Evolutionary conservation across 2,113 vertebrate species (phyloP).

Genomic region (Spheniscus mendiculus): DNA sequence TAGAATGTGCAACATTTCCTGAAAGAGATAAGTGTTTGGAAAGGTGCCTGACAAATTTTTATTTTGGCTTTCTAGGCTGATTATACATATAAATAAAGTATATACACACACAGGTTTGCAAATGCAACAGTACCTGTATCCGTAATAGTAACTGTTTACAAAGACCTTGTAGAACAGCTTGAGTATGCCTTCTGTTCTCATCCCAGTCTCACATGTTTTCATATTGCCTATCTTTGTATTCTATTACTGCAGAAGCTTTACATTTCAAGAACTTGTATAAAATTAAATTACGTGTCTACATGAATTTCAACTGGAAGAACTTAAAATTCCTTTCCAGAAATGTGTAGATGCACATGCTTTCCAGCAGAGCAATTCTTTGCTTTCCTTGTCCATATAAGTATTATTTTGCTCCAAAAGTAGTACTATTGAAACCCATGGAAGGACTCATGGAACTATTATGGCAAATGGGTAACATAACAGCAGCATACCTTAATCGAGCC

Average conservation of each 20-base stretch:
- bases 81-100: neutral
- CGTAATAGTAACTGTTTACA: neutral
- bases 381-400: neutral
- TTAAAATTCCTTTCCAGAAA: neutral
- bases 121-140: neutral
- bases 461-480: neutral
- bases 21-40: neutral
- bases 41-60: neutral
- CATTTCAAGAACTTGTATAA: neutral
- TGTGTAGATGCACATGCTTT: neutral
- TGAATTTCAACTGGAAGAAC: neutral
- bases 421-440: neutral
- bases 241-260: neutral
- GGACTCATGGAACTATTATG: neutral
- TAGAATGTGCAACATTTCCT: conserved; percentile 8
- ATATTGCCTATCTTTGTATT: neutral
- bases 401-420: neutral
- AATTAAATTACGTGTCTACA: neutral
- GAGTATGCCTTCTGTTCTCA: neutral
- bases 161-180: neutral
- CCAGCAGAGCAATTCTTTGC: neutral
- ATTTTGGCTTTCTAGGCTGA: neutral
- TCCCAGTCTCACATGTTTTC: neutral
- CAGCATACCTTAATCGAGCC: neutral
- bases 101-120: neutral